Conservation (phyloP, 2,888 invertebrate species). For the Gymnocheta viridis region DNA sequence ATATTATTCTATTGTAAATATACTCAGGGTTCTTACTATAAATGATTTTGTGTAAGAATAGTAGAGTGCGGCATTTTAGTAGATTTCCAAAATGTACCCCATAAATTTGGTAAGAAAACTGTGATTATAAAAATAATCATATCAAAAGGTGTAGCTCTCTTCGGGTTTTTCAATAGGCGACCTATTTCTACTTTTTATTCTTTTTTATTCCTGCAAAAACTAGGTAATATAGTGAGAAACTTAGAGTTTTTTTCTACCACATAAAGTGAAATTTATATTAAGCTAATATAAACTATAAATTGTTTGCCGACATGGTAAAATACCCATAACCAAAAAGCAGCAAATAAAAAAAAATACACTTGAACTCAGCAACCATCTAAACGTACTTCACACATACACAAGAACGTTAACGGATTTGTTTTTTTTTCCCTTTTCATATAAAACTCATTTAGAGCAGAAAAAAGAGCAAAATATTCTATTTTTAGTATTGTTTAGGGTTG, state of each 20-base stretch:
- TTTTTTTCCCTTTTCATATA: background rate
- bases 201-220: background rate
- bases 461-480: conserved; percentile 28
- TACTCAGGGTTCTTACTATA: too few relatives aligned
- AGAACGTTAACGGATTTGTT: conserved; percentile 24
- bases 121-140: too few relatives aligned
- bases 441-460: conserved; percentile 36
- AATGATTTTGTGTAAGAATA: too few relatives aligned
- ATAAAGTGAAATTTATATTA: conserved; percentile 76
- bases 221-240: background rate
- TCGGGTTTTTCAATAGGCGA: too few relatives aligned
- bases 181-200: too few relatives aligned
- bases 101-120: too few relatives aligned
- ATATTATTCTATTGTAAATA: too few relatives aligned
- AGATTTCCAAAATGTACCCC: too few relatives aligned
- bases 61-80: too few relatives aligned
- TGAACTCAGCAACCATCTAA: background rate
- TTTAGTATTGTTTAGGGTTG: background rate
- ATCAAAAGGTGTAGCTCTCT: too few relatives aligned
- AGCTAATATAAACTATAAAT: conserved; percentile 79
- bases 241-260: conserved; percentile 6
- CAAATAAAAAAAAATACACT: conserved; percentile 20
- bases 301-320: conserved; percentile 70
- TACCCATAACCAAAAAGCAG: conserved; percentile 53
- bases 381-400: background rate